Evolutionary conservation across 2,888 invertebrate genomes (phyloP).

Genomic region (Lasius platythorax): DNA sequence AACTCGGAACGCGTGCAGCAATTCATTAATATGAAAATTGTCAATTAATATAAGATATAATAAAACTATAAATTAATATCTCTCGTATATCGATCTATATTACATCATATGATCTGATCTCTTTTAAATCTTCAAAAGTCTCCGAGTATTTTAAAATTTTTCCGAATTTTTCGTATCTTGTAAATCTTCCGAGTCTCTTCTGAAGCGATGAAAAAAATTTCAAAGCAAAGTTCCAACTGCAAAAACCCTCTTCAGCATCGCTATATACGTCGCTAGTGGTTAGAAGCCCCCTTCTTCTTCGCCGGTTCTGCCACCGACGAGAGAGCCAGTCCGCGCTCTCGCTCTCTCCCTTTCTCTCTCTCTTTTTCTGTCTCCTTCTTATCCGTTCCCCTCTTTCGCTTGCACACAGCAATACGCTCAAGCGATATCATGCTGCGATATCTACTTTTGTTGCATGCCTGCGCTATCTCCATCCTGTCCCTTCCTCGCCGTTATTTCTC

Average conservation of each 20-base stretch:
- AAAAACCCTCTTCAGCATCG: slow-evolving; percentile 2
- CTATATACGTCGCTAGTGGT: slow-evolving; percentile 17
- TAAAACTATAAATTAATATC: background rate
- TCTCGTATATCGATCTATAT: background rate
- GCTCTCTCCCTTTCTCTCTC: background rate
- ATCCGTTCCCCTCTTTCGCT: background rate
- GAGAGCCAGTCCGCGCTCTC: slow-evolving; percentile 38
- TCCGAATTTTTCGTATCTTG: background rate
- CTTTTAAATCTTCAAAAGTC: background rate
- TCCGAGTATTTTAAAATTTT: background rate
- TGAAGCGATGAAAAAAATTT: slow-evolving; percentile 3
- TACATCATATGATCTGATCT: background rate
- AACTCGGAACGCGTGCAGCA: background rate
- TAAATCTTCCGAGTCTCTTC: background rate
- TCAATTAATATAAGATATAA: background rate
- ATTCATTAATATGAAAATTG: background rate
- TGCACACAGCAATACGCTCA: slow-evolving; percentile 38
- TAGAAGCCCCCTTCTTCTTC: slow-evolving; percentile 39
- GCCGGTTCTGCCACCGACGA: slow-evolving; percentile 37
- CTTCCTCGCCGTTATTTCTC: slow-evolving; percentile 47
- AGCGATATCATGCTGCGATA: slow-evolving; percentile 73
- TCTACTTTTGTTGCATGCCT: slow-evolving; percentile 77
- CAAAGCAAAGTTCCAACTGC: background rate
- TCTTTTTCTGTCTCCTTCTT: slow-evolving; percentile 1
- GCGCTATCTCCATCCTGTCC: slow-evolving; percentile 58